Evolutionary conservation across 2,113 vertebrate genomes (phyloP).

Genomic region (Eptesicus fuscus): DNA sequence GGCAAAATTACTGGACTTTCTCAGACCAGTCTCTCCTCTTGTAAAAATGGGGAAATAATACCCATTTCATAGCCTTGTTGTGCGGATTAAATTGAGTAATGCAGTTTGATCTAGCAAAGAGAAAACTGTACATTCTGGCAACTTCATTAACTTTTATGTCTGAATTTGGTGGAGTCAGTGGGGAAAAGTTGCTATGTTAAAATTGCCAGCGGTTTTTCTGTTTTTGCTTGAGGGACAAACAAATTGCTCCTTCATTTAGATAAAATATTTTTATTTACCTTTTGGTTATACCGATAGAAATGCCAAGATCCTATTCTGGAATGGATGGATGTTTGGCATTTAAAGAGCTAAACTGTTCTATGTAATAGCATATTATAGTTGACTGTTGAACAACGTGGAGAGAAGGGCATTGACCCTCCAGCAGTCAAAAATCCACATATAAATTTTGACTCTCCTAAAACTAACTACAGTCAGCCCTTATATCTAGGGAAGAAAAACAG

Average conservation of each 20-base stretch:
- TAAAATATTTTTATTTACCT: background rate
- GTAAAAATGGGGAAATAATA: background rate
- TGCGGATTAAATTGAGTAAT: background rate
- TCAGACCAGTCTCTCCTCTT: background rate
- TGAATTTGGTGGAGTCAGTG: background rate
- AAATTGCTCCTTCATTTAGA: background rate
- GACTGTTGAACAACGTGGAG: background rate
- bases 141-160: background rate
- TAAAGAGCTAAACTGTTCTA: background rate
- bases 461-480: background rate
- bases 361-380: background rate
- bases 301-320: background rate
- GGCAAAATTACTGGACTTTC: background rate
- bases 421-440: background rate
- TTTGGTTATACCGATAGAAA: background rate
- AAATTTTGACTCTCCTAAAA: background rate
- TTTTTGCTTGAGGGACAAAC: background rate
- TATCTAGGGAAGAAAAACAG: background rate
- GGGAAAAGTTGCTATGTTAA: background rate
- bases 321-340: background rate
- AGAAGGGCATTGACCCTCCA: background rate
- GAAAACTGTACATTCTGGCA: background rate
- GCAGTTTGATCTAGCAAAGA: background rate
- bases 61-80: background rate
- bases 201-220: background rate